Percentiles rank a stretch among this genome's conserved stretches.
These are phyloP conservation scores for Rhineura floridana DNA, from an alignment of 2,113 vertebrate species.

Conservation along the genomic window DNA sequence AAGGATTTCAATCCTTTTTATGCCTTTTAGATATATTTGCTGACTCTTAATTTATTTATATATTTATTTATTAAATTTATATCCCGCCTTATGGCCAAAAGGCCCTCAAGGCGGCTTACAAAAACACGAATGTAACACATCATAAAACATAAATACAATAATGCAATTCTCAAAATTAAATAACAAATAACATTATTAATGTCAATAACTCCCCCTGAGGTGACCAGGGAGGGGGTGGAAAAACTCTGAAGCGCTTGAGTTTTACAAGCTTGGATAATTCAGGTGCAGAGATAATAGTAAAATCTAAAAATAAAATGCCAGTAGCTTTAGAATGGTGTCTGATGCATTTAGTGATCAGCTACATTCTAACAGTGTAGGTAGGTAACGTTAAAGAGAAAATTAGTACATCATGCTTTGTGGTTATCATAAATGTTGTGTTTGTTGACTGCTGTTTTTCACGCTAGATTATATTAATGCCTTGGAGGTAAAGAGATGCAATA, in stretches of 20 bases:
- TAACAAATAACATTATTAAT: too few relatives aligned
- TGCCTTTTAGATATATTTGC: constrained; percentile 62
- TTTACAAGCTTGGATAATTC: constrained; percentile 55
- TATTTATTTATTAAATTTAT: too few relatives aligned
- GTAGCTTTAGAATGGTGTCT: constrained; percentile 51
- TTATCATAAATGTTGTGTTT: constrained; percentile 55
- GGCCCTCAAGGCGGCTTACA: too few relatives aligned
- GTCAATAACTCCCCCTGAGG: constrained; percentile 63
- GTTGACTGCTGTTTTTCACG: constrained; percentile 61
- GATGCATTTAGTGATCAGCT: constrained; percentile 61
- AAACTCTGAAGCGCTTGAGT: constrained; percentile 49
- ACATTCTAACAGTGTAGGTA: neutral
- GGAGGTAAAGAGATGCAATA: constrained; percentile 48
- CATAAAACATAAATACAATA: too few relatives aligned
- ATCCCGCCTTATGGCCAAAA: too few relatives aligned
- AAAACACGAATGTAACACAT: too few relatives aligned
- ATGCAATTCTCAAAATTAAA: too few relatives aligned
- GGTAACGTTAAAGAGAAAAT: constrained; percentile 26
- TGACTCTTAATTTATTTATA: too few relatives aligned
- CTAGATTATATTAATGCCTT: constrained; percentile 18
- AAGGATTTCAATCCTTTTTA: constrained; percentile 46
- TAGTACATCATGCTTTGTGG: constrained; percentile 57
- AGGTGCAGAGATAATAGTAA: constrained; percentile 50
- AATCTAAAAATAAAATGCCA: constrained; percentile 59
- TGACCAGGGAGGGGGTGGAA: constrained; percentile 52